A percentile compares a stretch with the other conserved stretches of the same genome.
Conservation (phyloP, 2,888 invertebrate genomes). For the Drosophila picticornis region DNA sequence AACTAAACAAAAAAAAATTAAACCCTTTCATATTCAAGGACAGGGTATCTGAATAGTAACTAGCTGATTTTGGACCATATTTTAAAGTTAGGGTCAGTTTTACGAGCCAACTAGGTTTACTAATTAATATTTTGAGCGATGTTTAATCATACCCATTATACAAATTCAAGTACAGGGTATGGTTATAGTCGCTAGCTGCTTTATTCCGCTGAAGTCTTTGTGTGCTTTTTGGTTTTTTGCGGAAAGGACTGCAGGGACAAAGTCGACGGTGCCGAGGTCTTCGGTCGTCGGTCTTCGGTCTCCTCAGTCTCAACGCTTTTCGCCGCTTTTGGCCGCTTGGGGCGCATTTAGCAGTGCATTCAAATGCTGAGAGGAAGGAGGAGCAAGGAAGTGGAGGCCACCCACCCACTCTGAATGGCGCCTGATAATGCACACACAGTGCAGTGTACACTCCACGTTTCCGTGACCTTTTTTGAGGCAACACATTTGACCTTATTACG, state of each 20-base stretch:
- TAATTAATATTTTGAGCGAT: neutral
- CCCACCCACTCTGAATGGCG: constrained; percentile 24
- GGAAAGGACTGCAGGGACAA: constrained; percentile 56
- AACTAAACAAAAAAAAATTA: too few relatives aligned
- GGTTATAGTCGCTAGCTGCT: neutral
- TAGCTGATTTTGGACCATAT: neutral
- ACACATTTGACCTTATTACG: constrained; percentile 74
- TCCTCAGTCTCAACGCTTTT: constrained; percentile 19
- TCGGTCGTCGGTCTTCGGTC: constrained; percentile 26
- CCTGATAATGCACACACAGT: constrained; percentile 14
- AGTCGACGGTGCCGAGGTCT: constrained; percentile 48
- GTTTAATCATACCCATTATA: neutral
- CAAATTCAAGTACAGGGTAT: constrained; percentile 31
- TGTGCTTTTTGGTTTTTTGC: constrained; percentile 33
- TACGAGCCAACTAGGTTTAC: neutral
- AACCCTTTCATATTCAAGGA: neutral
- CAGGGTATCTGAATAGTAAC: neutral
- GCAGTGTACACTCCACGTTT: constrained; percentile 42
- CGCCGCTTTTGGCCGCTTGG: constrained; percentile 51
- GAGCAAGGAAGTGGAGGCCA: constrained; percentile 23
- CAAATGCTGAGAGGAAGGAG: constrained; percentile 34
- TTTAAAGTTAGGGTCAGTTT: neutral
- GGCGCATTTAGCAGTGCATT: constrained; percentile 51
- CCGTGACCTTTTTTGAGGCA: constrained; percentile 72
- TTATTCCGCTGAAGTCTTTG: constrained; percentile 22